Base-by-base conservation (phyloP, 2,888 invertebrate genomes). In the Iselma pallidipennis region DNA sequence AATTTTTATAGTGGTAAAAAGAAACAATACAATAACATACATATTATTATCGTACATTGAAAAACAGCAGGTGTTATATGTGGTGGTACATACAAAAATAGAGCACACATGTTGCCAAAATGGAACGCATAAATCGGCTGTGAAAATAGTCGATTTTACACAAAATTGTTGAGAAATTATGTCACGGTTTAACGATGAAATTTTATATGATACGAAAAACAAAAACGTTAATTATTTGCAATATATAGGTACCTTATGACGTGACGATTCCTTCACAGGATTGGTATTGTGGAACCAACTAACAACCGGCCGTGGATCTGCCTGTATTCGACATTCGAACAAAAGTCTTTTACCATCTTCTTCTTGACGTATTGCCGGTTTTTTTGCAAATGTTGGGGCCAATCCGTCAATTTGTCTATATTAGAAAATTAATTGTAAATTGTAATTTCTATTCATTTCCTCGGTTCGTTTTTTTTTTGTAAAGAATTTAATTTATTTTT, bases 301-400 rank as follows among this genome's bases (percentile, higher is more conserved):
- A 69, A 96, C 94, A 74, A 87, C 87, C 71, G 96, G 96, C 77
- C 91, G 88, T 61, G 96, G 96, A 83, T 96, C 95, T 73, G 96
- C 95, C 79, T 94, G 92, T 78, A 96, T 95, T 80, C 94, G 90
- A 84, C 96, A 96, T 85, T 96, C 96, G 85, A 96, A 96, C 76
- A 95, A 87, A 74, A 96, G 85, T 81, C 94, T 88, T 85, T 95
- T 95, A 76, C 96, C 96, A 83, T 96, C 95, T 83, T 96, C 96
- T 83, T 96, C 96, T 84, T 98, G 97, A 81, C 96, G 89, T 83
- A 98, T 98, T 75, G 95, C 91, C 67, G 97, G 97, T 85, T 97
- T 97, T 86, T 96, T 95, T 83, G 95, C 92, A 86, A 98, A 98
- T 80, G 96, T 96, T 79, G 97, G 97, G 83, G 97, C 96, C 83